phyloP scores from a whole-genome alignment of 1,140 invertebrate species.

The Hirudo medicinalis region DNA sequence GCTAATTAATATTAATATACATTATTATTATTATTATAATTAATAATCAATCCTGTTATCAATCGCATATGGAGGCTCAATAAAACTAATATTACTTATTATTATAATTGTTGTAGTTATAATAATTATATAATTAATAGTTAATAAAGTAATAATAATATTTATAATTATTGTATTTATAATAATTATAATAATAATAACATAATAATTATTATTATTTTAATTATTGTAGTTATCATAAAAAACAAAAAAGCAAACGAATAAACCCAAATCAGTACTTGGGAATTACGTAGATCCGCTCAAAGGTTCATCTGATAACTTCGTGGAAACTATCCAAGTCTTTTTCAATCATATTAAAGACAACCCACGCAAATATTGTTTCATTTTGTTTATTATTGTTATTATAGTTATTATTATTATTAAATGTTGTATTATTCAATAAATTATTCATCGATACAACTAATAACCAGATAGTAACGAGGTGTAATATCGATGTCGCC shows the following conservation, averaged over 20 bases:
- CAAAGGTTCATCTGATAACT: too few species aligned
- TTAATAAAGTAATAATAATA: neutral
- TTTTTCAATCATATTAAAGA: too few species aligned
- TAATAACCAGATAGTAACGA: too few species aligned
- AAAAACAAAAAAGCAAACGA: neutral
- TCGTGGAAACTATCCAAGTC: too few species aligned
- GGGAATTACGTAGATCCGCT: too few species aligned
- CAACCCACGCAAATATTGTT: too few species aligned
- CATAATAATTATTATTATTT: neutral
- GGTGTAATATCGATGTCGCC: too few species aligned
- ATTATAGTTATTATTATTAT: too few species aligned
- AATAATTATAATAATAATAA: slow-evolving; percentile 8
- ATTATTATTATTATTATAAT: neutral
- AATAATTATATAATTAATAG: neutral
- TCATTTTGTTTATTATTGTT: too few species aligned
- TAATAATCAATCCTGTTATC: neutral
- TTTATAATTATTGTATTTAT: neutral
- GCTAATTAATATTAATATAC: neutral
- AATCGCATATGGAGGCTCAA: neutral
- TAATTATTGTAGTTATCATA: neutral
- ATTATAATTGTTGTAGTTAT: neutral
- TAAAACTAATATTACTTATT: neutral
- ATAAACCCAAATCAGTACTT: neutral
- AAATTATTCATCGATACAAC: too few species aligned
- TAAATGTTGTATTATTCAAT: too few species aligned